Conservation (phyloP, 2,113 vertebrate genomes). For the Brachyistius frenatus region DNA sequence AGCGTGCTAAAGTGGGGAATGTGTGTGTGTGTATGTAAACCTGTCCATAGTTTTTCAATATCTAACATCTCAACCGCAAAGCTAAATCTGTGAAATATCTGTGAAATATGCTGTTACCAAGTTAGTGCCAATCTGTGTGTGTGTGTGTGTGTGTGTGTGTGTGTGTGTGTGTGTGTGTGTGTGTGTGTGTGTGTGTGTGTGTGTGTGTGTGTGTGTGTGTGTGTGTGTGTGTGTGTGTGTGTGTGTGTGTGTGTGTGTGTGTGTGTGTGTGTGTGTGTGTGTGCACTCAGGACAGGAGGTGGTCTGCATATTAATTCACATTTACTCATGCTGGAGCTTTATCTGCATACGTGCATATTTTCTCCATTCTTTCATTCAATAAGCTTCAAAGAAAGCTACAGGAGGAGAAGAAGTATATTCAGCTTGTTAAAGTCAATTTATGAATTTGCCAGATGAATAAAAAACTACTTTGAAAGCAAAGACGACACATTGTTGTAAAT, state of each 20-base stretch:
- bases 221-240: too few relatives aligned
- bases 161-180: too few relatives aligned
- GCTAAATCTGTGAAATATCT: constrained; percentile 51
- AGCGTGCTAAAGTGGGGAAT: constrained; percentile 42
- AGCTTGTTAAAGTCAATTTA: constrained; percentile 19
- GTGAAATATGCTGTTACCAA: constrained; percentile 38
- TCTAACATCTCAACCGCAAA: constrained; percentile 59
- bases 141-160: too few relatives aligned
- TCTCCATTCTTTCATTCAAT: background rate
- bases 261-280: constrained; percentile 3
- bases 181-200: too few relatives aligned
- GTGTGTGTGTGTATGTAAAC: constrained; percentile 52
- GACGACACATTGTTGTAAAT: background rate
- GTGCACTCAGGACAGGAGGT: background rate
- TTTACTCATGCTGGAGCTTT: constrained; percentile 15
- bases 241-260: background rate
- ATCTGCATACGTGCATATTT: constrained; percentile 14
- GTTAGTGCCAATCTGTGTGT: constrained; percentile 28
- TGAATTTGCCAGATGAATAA: constrained; percentile 13
- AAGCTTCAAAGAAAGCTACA: background rate
- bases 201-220: too few relatives aligned
- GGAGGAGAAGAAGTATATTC: background rate
- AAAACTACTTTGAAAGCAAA: constrained; percentile 5
- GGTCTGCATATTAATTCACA: constrained; percentile 23
- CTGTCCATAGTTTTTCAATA: constrained; percentile 39